Base-by-base conservation (phyloP, 2,113 vertebrate genomes). In the Etia nguti region DNA sequence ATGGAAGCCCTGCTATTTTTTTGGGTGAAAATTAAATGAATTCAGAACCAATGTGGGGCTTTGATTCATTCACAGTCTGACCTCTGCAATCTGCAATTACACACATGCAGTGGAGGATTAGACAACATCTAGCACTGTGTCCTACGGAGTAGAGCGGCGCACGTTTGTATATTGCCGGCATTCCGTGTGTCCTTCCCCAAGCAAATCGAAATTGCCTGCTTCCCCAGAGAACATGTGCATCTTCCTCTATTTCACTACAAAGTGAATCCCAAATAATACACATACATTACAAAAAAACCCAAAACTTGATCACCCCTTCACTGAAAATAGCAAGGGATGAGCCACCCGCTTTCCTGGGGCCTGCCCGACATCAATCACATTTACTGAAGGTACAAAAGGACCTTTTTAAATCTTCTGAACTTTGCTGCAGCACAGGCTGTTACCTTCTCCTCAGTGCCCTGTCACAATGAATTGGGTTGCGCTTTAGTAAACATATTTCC, bases 391-490 rank as follows among this genome's bases (percentile, higher is more conserved):
- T 86, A 90, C 89, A 93, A 93, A 90, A 55, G 89, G 88, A 86
- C 83, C 85, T 92, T 90, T 90, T 91, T 56, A 90, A 92, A 90
- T 88, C 84, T 88, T 93, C 77, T 91, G 89, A 94, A 88, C 88
- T 89, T 86, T 88, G 79, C 90, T 59, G 89, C 91, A 85, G 91
- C 83, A 92, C 89, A 92, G 38, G 46, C 86, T 85, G 88, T 86
- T 90, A 84, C 89, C 80, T 82, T 73, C 81, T 87, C 81, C 85
- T 86, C 89, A 75, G 79, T 80, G 83, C 55, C 88, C 89, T 87
- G 93, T 89, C 93, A 86, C 86, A 62, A 83, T 80, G 84, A 85
- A 94, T 91, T 75, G 81, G 55, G 79, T 31, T 83, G 50, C 56
- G 38, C 88, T 90, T 93, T 91, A 77, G 85, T 89, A 90, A 94